Percentiles rank a stretch among this genome's conserved stretches.
phyloP scores from a whole-genome alignment of 2,113 vertebrate genomes.

The Brachypodius melanocephalos region DNA sequence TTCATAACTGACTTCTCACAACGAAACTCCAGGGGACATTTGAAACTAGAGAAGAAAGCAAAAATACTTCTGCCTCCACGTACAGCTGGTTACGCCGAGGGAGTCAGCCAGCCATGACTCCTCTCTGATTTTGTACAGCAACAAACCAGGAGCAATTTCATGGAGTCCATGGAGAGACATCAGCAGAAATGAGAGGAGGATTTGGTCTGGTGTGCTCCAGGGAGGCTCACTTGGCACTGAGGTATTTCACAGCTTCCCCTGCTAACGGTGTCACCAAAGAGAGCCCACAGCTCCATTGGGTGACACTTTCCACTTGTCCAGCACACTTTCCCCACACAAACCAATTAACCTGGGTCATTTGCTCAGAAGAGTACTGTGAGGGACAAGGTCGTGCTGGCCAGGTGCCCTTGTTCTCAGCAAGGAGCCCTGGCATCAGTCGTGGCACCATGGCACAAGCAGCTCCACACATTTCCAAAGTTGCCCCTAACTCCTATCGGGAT shows the following conservation, averaged over 20 bases:
- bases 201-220: neutral
- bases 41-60: conserved; percentile 6
- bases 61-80: neutral
- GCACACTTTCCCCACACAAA: neutral
- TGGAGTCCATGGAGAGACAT: neutral
- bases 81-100: neutral
- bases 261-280: neutral
- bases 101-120: neutral
- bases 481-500: neutral
- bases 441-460: neutral
- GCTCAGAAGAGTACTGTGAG: neutral
- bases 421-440: rapidly evolving
- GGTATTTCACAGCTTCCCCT: neutral
- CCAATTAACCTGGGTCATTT: neutral
- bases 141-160: neutral
- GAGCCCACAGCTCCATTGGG: neutral
- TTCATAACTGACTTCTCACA: conserved; percentile 25
- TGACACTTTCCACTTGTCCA: neutral
- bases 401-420: neutral
- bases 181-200: neutral
- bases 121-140: neutral
- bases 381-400: neutral
- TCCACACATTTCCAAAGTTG: neutral
- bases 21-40: conserved; percentile 41
- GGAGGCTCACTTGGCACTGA: neutral